Evolutionary conservation across 2,888 invertebrate species (phyloP), one percentile per base, ranked within the genome.

Genomic region (Sipha maydis): DNA sequence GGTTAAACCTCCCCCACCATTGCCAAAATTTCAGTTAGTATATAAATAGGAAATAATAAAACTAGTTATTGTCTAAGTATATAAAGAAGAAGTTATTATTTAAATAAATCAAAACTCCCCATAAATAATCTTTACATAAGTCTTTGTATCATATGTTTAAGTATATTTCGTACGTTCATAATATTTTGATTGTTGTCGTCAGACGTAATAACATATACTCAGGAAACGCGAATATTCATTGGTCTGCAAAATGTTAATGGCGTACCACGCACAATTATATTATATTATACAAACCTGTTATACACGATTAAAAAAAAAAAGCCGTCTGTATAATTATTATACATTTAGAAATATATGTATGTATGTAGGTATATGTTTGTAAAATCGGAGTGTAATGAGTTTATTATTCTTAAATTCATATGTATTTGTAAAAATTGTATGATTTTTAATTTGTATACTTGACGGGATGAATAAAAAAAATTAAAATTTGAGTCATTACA

Each of bases 231-330:
- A 28, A 28, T 69, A 69, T 69, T 69, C 69, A 69, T 69, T 69
- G 69, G 69, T 69, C 69, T 69, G 69, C 69, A 11, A 69, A 48
- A 69, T 69, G 28, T n/a, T 69, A 69, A 69, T 69, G 69, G 69
- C 69, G 69, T 28, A 69, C 69, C 69, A 69, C 69, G 69, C 69
- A 28, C n/a, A 25, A 25, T 48, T 48, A 48, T 14, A 14, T 48
- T 48, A 48, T 61, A 61, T 25, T 21, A 61, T 7, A 61, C 61
- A 4, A 61, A 14, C 61, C 19, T 3, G 25, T 0, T 61, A 7
- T 61, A 61, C 61, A 48, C 14, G 61, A 61, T 25, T 61, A 61
- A 61, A 61, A 1, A 19, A 56, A 56, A 61, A 61, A 25, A 61
- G 1, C 25, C 21, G 25, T 25, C 7, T 7, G 21, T 61, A 61